phyloP scores from a whole-genome alignment of 2,113 vertebrate genomes.

The Forbesichthys agassizii region DNA sequence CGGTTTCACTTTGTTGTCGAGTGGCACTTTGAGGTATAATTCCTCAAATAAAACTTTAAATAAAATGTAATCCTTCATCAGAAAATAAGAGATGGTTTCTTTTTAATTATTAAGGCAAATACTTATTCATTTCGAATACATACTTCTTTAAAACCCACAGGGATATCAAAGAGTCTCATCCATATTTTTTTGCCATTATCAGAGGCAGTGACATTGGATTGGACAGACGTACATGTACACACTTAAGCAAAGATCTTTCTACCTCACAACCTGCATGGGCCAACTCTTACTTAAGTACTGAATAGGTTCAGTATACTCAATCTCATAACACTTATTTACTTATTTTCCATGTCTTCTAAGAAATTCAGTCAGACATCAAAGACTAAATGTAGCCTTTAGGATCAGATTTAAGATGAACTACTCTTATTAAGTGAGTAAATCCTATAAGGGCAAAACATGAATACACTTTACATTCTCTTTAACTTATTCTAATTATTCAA shows the following conservation, averaged over 20 bases:
- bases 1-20: conserved; percentile 62
- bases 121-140: conserved; percentile 10
- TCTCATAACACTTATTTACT: no score
- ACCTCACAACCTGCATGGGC: neutral
- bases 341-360: no score
- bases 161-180: neutral
- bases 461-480: neutral
- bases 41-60: conserved; percentile 1
- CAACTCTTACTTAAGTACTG: neutral
- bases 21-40: conserved; percentile 25
- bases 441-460: neutral
- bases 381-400: neutral
- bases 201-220: neutral
- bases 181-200: neutral
- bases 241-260: neutral
- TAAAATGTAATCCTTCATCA: neutral
- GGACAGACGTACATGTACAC: conserved; percentile 11
- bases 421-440: neutral
- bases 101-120: conserved; percentile 9
- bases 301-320: neutral
- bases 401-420: neutral
- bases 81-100: neutral
- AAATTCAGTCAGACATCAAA: neutral
- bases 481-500: neutral
- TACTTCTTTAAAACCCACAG: conserved; percentile 15